These are phyloP conservation scores for Mycteria americana DNA, from an alignment of 2,797 vertebrate genomes.

Conservation along the genomic window DNA sequence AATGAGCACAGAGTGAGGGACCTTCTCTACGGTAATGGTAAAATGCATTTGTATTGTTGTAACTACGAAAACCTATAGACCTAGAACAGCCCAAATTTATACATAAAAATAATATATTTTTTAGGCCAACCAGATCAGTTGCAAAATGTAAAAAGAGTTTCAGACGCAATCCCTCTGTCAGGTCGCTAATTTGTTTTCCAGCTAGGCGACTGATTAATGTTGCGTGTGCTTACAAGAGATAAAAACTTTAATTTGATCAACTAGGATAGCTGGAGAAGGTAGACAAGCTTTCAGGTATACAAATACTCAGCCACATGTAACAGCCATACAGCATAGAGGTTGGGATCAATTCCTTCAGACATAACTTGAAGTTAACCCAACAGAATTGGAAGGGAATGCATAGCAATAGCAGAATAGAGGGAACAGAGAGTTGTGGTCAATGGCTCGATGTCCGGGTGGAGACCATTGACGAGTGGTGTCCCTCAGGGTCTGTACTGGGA, in stretches of 20 bases:
- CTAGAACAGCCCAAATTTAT: not conserved
- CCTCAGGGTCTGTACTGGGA: not conserved
- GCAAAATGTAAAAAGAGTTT: not conserved
- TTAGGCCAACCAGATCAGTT: not conserved
- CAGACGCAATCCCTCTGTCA: not conserved
- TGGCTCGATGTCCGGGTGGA: not conserved
- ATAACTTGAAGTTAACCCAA: too few species aligned
- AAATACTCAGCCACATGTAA: not conserved
- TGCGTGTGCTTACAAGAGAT: not conserved
- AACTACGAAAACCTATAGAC: not conserved
- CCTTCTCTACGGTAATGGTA: not conserved
- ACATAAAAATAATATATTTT: not conserved
- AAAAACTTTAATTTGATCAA: not conserved
- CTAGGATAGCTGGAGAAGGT: not conserved
- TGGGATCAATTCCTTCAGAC: not conserved
- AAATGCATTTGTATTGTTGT: accelerated
- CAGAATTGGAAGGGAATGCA: not conserved
- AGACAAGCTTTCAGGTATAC: not conserved
- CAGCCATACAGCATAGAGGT: not conserved
- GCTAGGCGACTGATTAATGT: not conserved
- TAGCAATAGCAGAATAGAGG: not conserved
- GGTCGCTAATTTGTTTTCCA: not conserved
- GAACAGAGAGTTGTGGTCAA: not conserved
- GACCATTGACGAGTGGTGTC: not conserved
- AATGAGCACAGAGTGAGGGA: not conserved